Percentiles rank a stretch among this genome's conserved stretches.
These are phyloP conservation scores for Malacosoma neustria DNA, from an alignment of 2,888 invertebrate species.

Conservation along the genomic window DNA sequence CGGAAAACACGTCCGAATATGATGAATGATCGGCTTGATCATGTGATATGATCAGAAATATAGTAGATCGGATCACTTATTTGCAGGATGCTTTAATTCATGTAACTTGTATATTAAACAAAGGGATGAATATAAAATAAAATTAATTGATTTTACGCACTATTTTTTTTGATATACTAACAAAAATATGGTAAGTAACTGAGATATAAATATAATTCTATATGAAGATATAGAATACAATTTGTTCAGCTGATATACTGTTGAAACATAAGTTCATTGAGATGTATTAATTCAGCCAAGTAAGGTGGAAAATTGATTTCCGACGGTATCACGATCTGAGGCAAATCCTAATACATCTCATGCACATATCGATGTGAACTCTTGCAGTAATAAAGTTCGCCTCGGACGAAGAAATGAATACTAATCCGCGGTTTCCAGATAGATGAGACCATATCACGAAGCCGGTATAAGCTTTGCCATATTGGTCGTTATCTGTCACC, in stretches of 20 bases:
- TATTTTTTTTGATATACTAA: too few species aligned
- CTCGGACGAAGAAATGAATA: background rate
- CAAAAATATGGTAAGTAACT: too few species aligned
- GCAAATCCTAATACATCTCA: background rate
- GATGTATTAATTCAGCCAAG: background rate
- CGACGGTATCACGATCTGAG: background rate
- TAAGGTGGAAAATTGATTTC: background rate
- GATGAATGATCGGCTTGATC: conserved; percentile 60
- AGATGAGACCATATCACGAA: background rate
- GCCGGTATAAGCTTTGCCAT: conserved; percentile 21
- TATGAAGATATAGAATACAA: too few species aligned
- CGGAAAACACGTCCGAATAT: conserved; percentile 64
- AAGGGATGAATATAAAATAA: too few species aligned
- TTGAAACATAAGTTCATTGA: background rate
- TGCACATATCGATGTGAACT: conserved; percentile 3
- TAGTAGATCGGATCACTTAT: conserved; percentile 29
- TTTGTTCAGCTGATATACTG: too few species aligned
- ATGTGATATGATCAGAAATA: conserved; percentile 50
- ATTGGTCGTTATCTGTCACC: conserved; percentile 68
- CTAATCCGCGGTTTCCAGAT: background rate
- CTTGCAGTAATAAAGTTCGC: conserved; percentile 7
- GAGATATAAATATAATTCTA: too few species aligned
- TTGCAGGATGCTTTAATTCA: background rate
- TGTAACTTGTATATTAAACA: background rate
- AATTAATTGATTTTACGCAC: too few species aligned